Conservation (phyloP, 2,113 vertebrate genomes). For the Prolemur simus region DNA sequence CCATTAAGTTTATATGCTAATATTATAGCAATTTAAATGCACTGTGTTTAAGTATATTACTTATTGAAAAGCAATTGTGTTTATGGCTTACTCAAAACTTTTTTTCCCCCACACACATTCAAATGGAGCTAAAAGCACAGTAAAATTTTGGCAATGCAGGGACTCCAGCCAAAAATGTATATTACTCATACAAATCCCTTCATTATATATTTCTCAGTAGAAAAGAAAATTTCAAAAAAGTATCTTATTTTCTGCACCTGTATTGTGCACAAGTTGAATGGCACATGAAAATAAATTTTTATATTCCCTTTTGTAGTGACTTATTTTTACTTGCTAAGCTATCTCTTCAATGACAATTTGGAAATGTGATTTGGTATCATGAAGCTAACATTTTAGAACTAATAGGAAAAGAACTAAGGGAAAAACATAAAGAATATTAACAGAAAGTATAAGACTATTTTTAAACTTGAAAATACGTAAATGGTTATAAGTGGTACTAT, state of each 20-base stretch:
- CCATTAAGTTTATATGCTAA: neutral
- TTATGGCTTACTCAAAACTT: conserved; percentile 22
- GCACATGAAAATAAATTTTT: neutral
- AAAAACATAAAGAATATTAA: neutral
- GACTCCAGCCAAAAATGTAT: neutral
- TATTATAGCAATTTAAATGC: neutral
- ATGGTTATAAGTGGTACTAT: neutral
- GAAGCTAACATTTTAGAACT: neutral
- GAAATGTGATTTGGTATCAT: neutral
- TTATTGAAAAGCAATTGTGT: conserved; percentile 43
- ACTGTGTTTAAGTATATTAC: neutral
- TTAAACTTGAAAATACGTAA: neutral
- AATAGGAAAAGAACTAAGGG: neutral
- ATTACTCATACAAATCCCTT: neutral
- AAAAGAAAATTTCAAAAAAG: conserved; percentile 9
- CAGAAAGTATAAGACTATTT: neutral
- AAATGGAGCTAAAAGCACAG: conserved; percentile 7
- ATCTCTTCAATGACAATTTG: neutral
- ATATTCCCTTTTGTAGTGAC: neutral
- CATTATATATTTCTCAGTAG: neutral
- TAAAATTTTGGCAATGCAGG: neutral
- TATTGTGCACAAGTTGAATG: neutral
- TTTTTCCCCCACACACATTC: neutral
- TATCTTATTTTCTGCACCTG: conserved; percentile 17
- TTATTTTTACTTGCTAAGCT: conserved; percentile 25